Evolutionary conservation across 92 coral and sea anemone genomes (phyloP), one percentile per base, ranked within the genome.

Genomic region (Hydrozoanthus gracilis): DNA sequence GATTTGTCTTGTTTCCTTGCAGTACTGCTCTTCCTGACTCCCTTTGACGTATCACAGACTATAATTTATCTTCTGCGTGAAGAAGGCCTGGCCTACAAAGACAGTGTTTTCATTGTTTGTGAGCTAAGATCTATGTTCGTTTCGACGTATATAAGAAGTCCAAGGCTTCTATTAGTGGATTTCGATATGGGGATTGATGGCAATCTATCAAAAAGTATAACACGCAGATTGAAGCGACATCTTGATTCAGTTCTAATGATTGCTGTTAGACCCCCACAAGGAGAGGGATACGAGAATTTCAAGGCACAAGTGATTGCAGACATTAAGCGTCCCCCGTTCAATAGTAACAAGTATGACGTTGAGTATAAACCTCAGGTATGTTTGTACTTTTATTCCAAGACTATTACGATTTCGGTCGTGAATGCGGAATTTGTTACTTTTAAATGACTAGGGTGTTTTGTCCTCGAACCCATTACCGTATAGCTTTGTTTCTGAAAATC

Each of bases 31-130:
- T 80, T 80, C 44, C 58, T 80, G 6, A 64, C 85, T 4, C 10
- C 3, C 6, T 10, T 80, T 0, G 9, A 10, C 3, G 5, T 80
- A 8, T 80, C 85, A 8, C 85, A 74, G 1, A 61, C 85, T 16
- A 74, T 80, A 11, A 58, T 80, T 1, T 80, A 45, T 65, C 48
- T 64, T 58, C 58, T 80, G 9, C 85, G 74, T 16, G 73, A 65
- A n/a, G 11, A 46, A 62, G 56, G 60, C 27, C 3, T 80, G n/a
- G 60, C 14, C 9, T 46, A 65, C 62, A 5, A 80, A 13, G 85
- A 80, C 73, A 65, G 61, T 11, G 85, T 80, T 16, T 65, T 80
- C n/a, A 80, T 80, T 8, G 66, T 80, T 18, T 80, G 73, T 60
- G 73, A 80, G 61, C 7, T 35, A 3, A 17, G 66, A 39, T 74